phyloP scores from a whole-genome alignment of 2,888 invertebrate genomes.

The Creontiades dilutus region DNA sequence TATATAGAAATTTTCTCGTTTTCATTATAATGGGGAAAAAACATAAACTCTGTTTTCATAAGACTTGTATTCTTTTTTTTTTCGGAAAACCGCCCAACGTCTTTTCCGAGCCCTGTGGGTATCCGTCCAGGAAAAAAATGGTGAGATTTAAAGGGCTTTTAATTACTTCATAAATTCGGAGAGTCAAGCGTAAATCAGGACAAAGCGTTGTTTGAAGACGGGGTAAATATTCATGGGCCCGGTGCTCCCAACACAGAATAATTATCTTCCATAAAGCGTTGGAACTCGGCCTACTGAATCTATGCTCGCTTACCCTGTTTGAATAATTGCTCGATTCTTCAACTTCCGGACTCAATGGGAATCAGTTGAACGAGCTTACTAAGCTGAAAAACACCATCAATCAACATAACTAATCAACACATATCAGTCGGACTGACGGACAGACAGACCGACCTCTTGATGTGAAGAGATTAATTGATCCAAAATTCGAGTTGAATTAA shows the following conservation, averaged over 20 bases:
- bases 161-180: conserved; percentile 66
- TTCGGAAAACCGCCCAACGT: not conserved
- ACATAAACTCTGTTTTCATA: conserved; percentile 61
- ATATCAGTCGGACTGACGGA: too few species aligned
- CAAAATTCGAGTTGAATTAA: too few species aligned
- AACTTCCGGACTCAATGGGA: not conserved
- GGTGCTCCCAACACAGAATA: conserved; percentile 32
- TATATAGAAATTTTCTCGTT: conserved; percentile 24
- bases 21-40: conserved; percentile 45
- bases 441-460: too few species aligned
- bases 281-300: conserved; percentile 24
- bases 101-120: not conserved
- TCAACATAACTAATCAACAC: too few species aligned
- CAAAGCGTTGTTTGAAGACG: conserved; percentile 22
- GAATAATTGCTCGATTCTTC: not conserved
- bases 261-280: conserved; percentile 51
- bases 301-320: not conserved
- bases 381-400: too few species aligned
- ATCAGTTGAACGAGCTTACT: not conserved
- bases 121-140: not conserved
- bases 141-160: conserved; percentile 55
- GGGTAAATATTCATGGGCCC: conserved; percentile 66
- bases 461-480: too few species aligned
- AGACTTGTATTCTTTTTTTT: conserved; percentile 14
- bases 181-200: conserved; percentile 58